A percentile compares a stretch with the other conserved stretches of the same genome.
These are phyloP conservation scores for Xestia c-nigrum DNA, from an alignment of 2,888 invertebrate genomes.

Conservation along the genomic window DNA sequence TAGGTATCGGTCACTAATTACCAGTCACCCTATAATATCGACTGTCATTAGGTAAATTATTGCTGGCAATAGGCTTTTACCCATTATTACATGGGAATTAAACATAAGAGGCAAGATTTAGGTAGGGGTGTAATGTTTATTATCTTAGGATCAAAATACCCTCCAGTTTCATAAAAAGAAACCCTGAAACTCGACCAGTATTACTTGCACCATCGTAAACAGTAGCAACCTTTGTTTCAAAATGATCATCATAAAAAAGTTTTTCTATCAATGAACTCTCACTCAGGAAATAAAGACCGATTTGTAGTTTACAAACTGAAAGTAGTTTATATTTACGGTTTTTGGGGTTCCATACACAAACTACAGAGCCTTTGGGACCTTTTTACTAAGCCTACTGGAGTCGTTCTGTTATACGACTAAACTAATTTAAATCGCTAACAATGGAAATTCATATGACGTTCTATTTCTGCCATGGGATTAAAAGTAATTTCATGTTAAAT, in stretches of 20 bases:
- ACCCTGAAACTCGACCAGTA: constrained; percentile 2
- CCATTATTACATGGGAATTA: neutral
- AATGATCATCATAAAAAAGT: constrained; percentile 59
- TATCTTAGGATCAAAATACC: neutral
- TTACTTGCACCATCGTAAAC: constrained; percentile 46
- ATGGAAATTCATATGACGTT: neutral
- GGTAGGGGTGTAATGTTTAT: neutral
- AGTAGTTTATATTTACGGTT: constrained; percentile 45
- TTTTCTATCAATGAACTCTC: constrained; percentile 60
- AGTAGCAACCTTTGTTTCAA: constrained; percentile 34
- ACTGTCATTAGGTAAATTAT: too few relatives aligned
- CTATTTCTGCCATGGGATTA: neutral
- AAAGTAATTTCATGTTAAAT: neutral
- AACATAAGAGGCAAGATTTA: neutral
- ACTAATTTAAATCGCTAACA: neutral
- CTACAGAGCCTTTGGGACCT: neutral
- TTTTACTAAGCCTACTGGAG: neutral
- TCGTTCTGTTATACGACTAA: neutral
- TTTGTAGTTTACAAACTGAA: constrained; percentile 56
- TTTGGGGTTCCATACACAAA: constrained; percentile 22
- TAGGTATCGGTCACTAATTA: too few relatives aligned
- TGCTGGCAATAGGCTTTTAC: neutral
- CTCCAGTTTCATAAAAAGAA: constrained; percentile 15
- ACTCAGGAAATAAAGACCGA: constrained; percentile 47
- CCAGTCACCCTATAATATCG: too few relatives aligned